Evolutionary conservation across 2,888 invertebrate species (phyloP).

Genomic region (Zaprionus lineosus): DNA sequence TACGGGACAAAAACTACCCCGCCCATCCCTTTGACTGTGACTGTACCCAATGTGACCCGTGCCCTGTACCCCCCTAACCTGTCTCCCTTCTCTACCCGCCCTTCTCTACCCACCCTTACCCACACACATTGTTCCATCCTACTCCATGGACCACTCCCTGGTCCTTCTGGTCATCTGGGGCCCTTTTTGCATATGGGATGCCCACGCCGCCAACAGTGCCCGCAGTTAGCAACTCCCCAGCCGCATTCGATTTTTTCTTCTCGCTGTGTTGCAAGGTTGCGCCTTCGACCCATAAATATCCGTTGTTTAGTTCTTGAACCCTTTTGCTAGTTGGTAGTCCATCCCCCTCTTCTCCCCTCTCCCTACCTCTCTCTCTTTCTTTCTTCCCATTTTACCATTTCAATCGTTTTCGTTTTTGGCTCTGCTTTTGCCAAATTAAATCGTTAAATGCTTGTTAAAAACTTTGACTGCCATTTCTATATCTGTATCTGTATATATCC

Average conservation of each 20-base stretch:
- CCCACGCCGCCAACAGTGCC: conserved; percentile 53
- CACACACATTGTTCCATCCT: too few species aligned
- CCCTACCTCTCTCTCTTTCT: background rate
- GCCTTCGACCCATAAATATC: conserved; percentile 76
- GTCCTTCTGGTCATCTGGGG: conserved; percentile 54
- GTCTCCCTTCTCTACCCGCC: too few species aligned
- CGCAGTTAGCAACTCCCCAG: conserved; percentile 72
- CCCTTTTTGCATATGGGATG: conserved; percentile 70
- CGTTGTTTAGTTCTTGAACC: conserved; percentile 59
- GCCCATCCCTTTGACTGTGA: background rate
- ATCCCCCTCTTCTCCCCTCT: conserved; percentile 5
- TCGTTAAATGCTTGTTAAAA: conserved; percentile 79
- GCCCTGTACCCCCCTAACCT: too few species aligned
- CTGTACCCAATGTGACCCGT: too few species aligned
- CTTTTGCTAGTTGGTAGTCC: conserved; percentile 43
- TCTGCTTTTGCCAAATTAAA: conserved; percentile 73
- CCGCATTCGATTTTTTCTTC: conserved; percentile 43
- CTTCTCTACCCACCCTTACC: too few species aligned
- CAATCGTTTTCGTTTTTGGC: background rate
- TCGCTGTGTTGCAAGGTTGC: conserved; percentile 75
- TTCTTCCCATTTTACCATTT: background rate
- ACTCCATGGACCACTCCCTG: conserved; percentile 2
- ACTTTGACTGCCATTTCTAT: conserved; percentile 72
- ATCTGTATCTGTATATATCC: conserved; percentile 27
- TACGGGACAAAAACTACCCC: conserved; percentile 23